These are phyloP conservation scores for Andrena flavipes DNA, from an alignment of 2,888 invertebrate species.

Conservation along the genomic window DNA sequence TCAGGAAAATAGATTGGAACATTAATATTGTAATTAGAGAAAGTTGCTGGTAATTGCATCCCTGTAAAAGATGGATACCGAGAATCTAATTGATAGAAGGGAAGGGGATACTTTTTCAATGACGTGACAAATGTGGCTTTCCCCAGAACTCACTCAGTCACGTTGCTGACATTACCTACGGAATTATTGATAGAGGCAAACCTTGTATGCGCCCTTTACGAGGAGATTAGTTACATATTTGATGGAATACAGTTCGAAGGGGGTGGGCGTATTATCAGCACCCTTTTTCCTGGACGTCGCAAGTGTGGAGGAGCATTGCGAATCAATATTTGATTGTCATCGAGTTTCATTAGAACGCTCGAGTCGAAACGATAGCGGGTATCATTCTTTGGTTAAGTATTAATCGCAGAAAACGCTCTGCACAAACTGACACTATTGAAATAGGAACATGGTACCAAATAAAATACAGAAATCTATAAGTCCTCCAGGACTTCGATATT, in stretches of 20 bases:
- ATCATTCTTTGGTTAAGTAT: too few relatives aligned
- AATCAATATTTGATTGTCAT: conserved; percentile 72
- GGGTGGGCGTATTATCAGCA: conserved; percentile 69
- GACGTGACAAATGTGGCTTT: neutral
- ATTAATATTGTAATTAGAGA: too few relatives aligned
- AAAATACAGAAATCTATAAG: neutral
- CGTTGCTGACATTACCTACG: conserved; percentile 49
- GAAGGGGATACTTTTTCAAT: neutral
- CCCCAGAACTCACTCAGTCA: conserved; percentile 27
- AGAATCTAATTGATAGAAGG: neutral
- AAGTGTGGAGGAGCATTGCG: conserved; percentile 59
- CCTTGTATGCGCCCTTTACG: conserved; percentile 65
- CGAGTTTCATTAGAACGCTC: neutral
- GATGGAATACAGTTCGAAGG: conserved; percentile 67
- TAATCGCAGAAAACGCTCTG: neutral
- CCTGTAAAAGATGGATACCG: neutral
- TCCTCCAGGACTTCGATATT: neutral
- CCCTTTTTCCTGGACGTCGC: conserved; percentile 51
- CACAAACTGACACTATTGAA: neutral
- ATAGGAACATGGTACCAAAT: neutral
- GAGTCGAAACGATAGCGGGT: too few relatives aligned
- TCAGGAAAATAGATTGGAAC: too few relatives aligned
- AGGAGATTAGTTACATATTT: conserved; percentile 76
- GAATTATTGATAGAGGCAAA: conserved; percentile 59
- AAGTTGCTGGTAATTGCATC: neutral